Base-by-base conservation (phyloP, 2,888 invertebrate genomes). In the Drosophila demipolita region DNA sequence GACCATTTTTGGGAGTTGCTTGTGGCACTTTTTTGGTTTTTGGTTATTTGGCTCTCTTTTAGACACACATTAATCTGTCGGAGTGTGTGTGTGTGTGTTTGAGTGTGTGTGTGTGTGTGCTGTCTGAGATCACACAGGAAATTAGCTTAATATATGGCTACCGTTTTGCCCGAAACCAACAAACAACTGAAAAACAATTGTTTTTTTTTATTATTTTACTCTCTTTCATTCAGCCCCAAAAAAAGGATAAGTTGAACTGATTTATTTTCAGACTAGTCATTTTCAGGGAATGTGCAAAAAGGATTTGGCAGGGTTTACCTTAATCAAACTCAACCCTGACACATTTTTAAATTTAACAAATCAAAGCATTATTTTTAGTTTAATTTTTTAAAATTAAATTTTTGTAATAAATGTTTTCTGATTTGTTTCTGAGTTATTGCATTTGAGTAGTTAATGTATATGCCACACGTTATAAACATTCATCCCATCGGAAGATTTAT, bases 101-200 rank as follows among this genome's bases (percentile, higher is more conserved):
- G 38, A 55, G 38, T 33, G 33, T 26, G 5, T 26, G 26, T 67
- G 33, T 60, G 35, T 49, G 66, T 26, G 40, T 33, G 50, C 38
- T 62, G 53, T 60, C 77, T 84, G 84, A 84, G 87, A 87, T 84
- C 87, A 83, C 84, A 87, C 82, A 83, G 89, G 89, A 89, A 84
- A 83, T 86, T 73, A 73, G 71, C 75, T 75, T 71, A 66, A 82
- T 69, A 72, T 73, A 73, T 76, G 71, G 78, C 70, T 72, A 69
- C 58, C 68, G 72, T 72, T 62, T 73, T 58, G 45, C 35, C 63
- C 60, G 33, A 68, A 69, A 65, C 50, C 42, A 66, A 57, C 61
- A 52, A 64, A 52, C 32, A 70, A 65, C 48, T 38, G 26, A 49
- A 66, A 33, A 57, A 6, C 26, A 4, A 45, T 45, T 23, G 2